These are phyloP conservation scores for Aporophyla nigra DNA, from an alignment of 2,888 invertebrate genomes.

Conservation along the genomic window DNA sequence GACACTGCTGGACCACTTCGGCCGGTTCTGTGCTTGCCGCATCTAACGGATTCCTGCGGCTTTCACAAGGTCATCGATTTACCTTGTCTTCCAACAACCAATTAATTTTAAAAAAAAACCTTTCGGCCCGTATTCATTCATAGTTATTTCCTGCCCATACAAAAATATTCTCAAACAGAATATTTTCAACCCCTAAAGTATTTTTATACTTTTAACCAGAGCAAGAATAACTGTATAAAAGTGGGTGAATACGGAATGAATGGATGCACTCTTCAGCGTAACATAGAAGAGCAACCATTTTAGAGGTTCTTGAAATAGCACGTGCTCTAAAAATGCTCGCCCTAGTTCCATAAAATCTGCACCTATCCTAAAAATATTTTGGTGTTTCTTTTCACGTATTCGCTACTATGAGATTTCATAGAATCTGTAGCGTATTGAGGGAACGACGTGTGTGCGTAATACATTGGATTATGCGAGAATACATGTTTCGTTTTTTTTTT, in stretches of 20 bases:
- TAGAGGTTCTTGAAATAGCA: slow-evolving; percentile 45
- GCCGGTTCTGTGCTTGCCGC: too few species aligned
- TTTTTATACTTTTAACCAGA: background rate
- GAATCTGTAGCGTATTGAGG: slow-evolving; percentile 15
- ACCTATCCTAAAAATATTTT: slow-evolving; percentile 37
- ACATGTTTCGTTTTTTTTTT: slow-evolving; percentile 2
- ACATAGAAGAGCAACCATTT: slow-evolving; percentile 34
- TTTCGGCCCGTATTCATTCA: too few species aligned
- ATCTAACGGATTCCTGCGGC: too few species aligned
- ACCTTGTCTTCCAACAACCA: too few species aligned
- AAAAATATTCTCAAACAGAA: background rate
- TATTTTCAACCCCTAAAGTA: background rate
- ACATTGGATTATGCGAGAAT: slow-evolving; percentile 6
- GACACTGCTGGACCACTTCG: too few species aligned
- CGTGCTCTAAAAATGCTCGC: slow-evolving; percentile 34
- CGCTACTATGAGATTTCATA: slow-evolving; percentile 28
- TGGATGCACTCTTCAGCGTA: slow-evolving; percentile 21
- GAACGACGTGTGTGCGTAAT: slow-evolving; percentile 37
- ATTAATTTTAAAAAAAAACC: too few species aligned
- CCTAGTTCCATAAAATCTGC: slow-evolving; percentile 40
- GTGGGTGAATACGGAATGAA: slow-evolving; percentile 36
- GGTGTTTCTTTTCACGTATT: slow-evolving; percentile 36
- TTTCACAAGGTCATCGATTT: too few species aligned
- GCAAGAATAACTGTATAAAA: background rate
- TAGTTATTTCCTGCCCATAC: background rate